Evolutionary conservation across 2,797 vertebrate species (phyloP).

Genomic region (Xenopus petersii): DNA sequence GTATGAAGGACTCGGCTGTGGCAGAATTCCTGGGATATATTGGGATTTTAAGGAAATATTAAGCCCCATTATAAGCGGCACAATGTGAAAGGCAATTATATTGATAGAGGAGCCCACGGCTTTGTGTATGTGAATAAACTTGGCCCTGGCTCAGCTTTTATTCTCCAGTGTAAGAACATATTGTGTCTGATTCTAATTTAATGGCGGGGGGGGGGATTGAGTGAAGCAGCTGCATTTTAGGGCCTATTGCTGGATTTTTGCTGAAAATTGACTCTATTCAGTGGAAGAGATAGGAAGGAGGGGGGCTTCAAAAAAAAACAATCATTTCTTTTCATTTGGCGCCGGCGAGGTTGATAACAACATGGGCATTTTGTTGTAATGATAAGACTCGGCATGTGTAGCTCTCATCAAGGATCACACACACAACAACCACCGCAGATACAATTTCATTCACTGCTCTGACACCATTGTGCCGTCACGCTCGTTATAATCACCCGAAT

Average conservation of each 20-base stretch:
- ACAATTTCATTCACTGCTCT: conserved; percentile 94
- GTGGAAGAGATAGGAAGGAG: conserved; percentile 81
- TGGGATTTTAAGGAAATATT: conserved; percentile 81
- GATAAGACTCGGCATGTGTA: conserved; percentile 98
- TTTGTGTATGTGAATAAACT: conserved; percentile 85
- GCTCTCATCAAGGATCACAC: conserved; percentile 67
- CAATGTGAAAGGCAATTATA: conserved; percentile 94
- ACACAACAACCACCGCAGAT: too few relatives aligned
- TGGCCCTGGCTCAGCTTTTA: conserved; percentile 83
- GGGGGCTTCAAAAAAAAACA: conserved; percentile 81
- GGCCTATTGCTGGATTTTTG: conserved; percentile 99
- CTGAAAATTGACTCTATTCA: conserved; percentile 99
- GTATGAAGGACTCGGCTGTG: conserved; percentile 50
- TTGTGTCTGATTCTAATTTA: conserved; percentile 95
- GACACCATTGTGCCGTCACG: conserved; percentile 96
- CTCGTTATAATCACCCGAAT: conserved; percentile 95
- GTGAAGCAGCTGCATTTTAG: conserved; percentile 98
- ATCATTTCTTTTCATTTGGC: conserved; percentile 98
- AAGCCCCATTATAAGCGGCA: conserved; percentile 77
- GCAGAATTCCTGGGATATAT: conserved; percentile 74
- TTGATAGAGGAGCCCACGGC: conserved; percentile 79
- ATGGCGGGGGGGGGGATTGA: conserved; percentile 72
- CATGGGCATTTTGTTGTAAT: conserved; percentile 99
- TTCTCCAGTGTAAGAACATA: conserved; percentile 93
- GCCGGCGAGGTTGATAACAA: conserved; percentile 99